Base-by-base conservation (phyloP, 2,888 invertebrate species). In the Dromius quadrimaculatus region DNA sequence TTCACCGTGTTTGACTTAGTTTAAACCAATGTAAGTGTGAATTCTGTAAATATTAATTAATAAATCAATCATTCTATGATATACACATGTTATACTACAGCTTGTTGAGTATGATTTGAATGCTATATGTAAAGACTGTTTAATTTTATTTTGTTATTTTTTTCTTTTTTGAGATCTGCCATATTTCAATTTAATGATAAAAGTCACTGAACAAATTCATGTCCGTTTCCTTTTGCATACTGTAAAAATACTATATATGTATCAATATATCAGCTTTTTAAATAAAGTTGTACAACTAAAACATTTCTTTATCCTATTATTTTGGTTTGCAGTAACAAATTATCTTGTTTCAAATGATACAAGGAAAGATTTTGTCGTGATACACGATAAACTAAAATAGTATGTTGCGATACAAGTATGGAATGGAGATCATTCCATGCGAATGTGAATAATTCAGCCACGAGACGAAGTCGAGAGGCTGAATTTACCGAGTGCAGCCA, bases 251-350 rank as follows among this genome's bases (percentile, higher is more conserved):
- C 15, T 23, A 66, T 66, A 22, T 17, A 47, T 15, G 15, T 47
- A 50, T 50, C 22, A 54, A 66, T 66, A 66, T 57, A 38, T 28
- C 57, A 66, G 66, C 66, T 66, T 66, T 66, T 66, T 66, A 54
- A 65, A 66, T 66, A 66, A 66, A 66, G 36, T 47, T 50, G 50
- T 54, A 66, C 34, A 36, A 38, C 59, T 11, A 19, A 59, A 2
- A 47, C 28, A 28, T 28, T 28, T 28, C n/a, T n/a, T n/a, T n/a
- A n/a, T n/a, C n/a, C n/a, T n/a, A n/a, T n/a, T n/a, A n/a, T n/a
- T n/a, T n/a, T n/a, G n/a, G n/a, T n/a, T n/a, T n/a, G n/a, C n/a
- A n/a, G n/a, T n/a, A 32, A 32, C 5, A 32, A 32, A 32, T 9
- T 6, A 32, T 32, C 5, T 32, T 32, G 9, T 32, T 32, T 41